These are phyloP conservation scores for Enteromius fasciolatus DNA, from an alignment of 2,797 vertebrate genomes.

Conservation along the genomic window DNA sequence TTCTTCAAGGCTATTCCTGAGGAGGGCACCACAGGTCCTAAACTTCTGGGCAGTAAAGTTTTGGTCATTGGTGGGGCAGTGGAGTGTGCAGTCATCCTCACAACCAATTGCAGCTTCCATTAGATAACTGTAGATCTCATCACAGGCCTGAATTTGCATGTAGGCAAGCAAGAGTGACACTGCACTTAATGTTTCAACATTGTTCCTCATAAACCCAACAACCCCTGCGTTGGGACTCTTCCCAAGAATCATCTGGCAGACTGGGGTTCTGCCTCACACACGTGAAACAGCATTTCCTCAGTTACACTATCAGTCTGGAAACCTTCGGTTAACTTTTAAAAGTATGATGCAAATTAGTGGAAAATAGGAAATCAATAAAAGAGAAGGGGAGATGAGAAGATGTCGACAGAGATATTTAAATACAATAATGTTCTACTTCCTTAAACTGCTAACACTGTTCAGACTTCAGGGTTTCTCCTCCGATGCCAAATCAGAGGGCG, in stretches of 20 bases:
- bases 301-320: conserved; percentile 15
- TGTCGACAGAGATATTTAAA: background rate
- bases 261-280: background rate
- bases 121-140: conserved; percentile 48
- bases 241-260: background rate
- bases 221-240: conserved; percentile 55
- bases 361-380: background rate
- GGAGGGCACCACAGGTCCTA: conserved; percentile 14
- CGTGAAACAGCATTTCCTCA: conserved; percentile 27
- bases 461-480: conserved; percentile 4
- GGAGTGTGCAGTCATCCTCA: conserved; percentile 54
- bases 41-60: conserved; percentile 39
- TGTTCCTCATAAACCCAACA: conserved; percentile 13
- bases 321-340: background rate
- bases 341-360: background rate
- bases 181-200: background rate
- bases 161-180: conserved; percentile 40
- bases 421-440: background rate
- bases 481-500: conserved; percentile 8
- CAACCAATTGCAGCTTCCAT: conserved; percentile 58
- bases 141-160: conserved; percentile 39
- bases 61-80: conserved; percentile 56
- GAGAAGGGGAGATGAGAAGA: background rate
- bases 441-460: background rate
- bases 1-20: conserved; percentile 32